Percentiles rank a stretch among this genome's conserved stretches.
Conservation (phyloP, 2,113 vertebrate species). For the Solenodon paradoxus region DNA sequence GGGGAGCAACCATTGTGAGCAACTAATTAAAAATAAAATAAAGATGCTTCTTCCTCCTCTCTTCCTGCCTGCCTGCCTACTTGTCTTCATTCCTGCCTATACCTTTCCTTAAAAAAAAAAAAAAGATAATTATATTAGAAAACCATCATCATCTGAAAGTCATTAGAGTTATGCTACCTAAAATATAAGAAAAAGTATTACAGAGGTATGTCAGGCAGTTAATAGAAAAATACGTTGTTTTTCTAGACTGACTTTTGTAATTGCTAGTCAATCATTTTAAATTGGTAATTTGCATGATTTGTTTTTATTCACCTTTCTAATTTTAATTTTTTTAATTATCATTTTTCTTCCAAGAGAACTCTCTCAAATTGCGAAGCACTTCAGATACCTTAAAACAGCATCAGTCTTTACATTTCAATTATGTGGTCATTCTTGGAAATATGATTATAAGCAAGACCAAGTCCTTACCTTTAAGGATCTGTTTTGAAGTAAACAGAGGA, state of each 20-base stretch:
- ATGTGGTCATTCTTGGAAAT: neutral
- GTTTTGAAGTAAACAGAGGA: neutral
- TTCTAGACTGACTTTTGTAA: neutral
- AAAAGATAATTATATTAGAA: too few species aligned
- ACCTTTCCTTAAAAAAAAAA: too few species aligned
- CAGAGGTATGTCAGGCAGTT: neutral
- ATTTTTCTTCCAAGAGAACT: neutral
- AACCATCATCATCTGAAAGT: neutral
- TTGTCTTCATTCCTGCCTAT: too few species aligned
- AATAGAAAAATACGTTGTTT: neutral
- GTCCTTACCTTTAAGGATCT: neutral
- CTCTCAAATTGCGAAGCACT: neutral
- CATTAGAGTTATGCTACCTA: neutral
- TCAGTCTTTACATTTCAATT: neutral
- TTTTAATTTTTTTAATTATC: slow-evolving; percentile 8
- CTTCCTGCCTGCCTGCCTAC: too few species aligned
- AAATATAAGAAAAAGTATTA: neutral
- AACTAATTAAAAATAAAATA: too few species aligned
- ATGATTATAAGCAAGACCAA: neutral
- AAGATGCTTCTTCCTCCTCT: too few species aligned
- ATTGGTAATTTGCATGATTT: neutral
- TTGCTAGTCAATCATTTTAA: neutral
- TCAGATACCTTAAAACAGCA: neutral
- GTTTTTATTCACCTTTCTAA: slow-evolving; percentile 20
- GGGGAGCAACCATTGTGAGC: too few species aligned